Evolutionary conservation across 2,797 vertebrate genomes (phyloP).

Genomic region (Muscicapa comitata): DNA sequence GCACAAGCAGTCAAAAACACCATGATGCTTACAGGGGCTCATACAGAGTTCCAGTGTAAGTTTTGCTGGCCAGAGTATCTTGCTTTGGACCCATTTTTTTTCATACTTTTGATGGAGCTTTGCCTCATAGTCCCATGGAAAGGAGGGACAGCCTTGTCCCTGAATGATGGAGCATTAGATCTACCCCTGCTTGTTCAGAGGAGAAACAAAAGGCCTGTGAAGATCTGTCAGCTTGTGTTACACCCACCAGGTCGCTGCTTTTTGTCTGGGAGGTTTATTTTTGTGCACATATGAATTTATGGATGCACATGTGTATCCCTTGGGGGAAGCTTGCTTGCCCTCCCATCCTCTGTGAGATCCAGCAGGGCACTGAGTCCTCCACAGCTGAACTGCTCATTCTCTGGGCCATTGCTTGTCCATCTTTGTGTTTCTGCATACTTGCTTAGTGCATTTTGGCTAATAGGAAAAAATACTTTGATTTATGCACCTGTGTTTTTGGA

Average conservation of each 20-base stretch:
- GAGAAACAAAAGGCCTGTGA: not conserved
- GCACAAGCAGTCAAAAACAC: not conserved
- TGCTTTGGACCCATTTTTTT: not conserved
- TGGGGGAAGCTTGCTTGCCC: not conserved
- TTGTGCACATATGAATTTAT: not conserved
- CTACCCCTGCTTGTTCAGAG: not conserved
- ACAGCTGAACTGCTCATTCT: not conserved
- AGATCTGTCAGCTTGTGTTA: not conserved
- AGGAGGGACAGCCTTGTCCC: not conserved
- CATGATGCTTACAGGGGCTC: not conserved
- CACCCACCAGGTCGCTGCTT: not conserved
- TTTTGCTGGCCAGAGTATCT: not conserved
- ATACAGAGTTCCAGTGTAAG: not conserved
- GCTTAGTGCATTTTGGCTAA: not conserved
- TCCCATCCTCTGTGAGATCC: not conserved
- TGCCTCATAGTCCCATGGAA: fast-evolving
- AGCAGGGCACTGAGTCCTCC: not conserved
- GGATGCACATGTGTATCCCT: fast-evolving
- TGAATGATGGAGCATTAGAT: fast-evolving
- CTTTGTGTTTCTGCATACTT: not conserved
- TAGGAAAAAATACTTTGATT: not conserved
- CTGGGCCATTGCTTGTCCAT: not conserved
- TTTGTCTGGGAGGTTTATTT: not conserved
- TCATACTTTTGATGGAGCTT: not conserved
- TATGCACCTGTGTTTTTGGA: not conserved